Base-by-base conservation (phyloP, 2,797 vertebrate species). In the Melanogrammus aeglefinus region DNA sequence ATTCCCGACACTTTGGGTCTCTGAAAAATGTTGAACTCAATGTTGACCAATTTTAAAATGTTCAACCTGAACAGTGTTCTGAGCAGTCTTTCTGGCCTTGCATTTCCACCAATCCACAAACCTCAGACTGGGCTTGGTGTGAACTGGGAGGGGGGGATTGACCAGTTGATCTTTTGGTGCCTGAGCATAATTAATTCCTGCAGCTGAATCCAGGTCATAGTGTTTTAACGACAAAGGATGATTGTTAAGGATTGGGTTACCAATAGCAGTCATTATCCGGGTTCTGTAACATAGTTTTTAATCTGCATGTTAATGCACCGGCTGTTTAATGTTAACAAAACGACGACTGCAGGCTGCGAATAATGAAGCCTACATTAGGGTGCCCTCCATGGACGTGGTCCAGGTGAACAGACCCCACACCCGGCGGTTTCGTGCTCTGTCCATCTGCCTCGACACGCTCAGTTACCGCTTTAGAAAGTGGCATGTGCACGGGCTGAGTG, bases 381-480 rank as follows among this genome's bases (percentile, higher is more conserved):
- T 0, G 16, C 51, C 21, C 57, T 24, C 57, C 21, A 21, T 63
- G 57, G 21, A 24, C 5, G 6, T 3, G 69, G 1, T 13, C 85
- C 86, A 88, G 86, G 85, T 86, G 87, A 91, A 84, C 92, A 91
- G 91, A 92, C 21, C 57, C 78, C 81, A 86, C 80, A 86, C 80
- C 24, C 87, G 79, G 88, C 41, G 78, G 78, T 78, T 78, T 86
- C 66, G 87, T 85, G 80, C 86, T 81, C 79, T n/a, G 79, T 88
- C 90, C 91, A 91, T 91, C 90, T 91, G 91, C 82, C 74, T 86
- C 75, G 47, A 82, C 78, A 71, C 81, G 83, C 63, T 75, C 83
- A 81, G 63, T 76, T 74, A 36, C 80, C 27, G 76, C 78, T 82
- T 79, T 77, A 76, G 86, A 78, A 76, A 44, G 36, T 1, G 24